Evolutionary conservation across 2,797 vertebrate genomes (phyloP), one percentile per base, ranked within the genome.

Genomic region (Ammospiza maritima): DNA sequence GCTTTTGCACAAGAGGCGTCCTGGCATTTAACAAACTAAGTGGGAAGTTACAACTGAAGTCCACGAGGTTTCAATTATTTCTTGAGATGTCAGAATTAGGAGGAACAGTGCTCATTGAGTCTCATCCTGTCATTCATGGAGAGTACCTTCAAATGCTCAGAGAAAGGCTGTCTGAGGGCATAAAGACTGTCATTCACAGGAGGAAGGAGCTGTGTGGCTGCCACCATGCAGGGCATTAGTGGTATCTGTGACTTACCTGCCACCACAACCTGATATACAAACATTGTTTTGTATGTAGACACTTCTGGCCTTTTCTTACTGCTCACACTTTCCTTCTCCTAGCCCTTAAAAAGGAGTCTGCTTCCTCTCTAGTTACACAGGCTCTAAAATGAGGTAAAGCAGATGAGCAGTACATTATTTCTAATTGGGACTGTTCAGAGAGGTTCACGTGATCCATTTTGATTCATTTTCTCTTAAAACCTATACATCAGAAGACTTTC

Each of bases 31-130:
- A 69, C 76, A 90, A 73, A 81, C 58, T 75, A 62, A 89, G 88
- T 25, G 61, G 71, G 67, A 78, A 85, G 75, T 67, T 78, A 69
- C 69, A 82, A 20, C 60, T 9, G 57, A 76, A 45, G 45, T 45
- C 90, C 74, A 12, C 36, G 71, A 84, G 38, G 71, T 82, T 96
- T 86, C 86, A 76, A 18, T 90, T 92, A 77, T 73, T 94, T 77
- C 48, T 85, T 54, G 32, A 85, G 40, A 48, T 23, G 47, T 67
- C 69, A 85, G 58, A 65, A 34, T 61, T 75, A 62, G 38, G 62
- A 90, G 57, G 67, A 88, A 70, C 40, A 45, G 56, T 5, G 26
- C 58, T 89, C 67, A 88, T 53, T 83, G 82, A 72, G 81, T 69
- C 62, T 66, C 32, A 45, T n/a, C 73, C 66, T 69, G 75, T 42